phyloP scores from a whole-genome alignment of 2,888 invertebrate genomes.

The Idaea straminata region DNA sequence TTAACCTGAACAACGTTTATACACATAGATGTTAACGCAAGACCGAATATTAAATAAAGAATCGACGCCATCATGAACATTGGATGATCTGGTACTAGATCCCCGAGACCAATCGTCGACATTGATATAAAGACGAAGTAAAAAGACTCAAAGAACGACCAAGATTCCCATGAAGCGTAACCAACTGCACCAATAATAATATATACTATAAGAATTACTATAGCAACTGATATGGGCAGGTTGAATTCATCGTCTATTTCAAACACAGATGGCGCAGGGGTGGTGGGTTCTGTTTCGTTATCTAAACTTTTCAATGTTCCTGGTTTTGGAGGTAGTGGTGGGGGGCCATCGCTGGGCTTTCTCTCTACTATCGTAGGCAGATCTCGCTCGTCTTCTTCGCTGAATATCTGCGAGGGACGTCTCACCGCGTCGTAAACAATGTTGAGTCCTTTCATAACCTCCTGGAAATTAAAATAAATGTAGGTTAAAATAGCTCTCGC shows the following conservation, averaged over 20 bases:
- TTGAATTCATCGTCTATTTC: constrained; percentile 97
- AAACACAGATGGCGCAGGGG: constrained; percentile 88
- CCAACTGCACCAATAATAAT: constrained; percentile 92
- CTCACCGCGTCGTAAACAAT: constrained; percentile 89
- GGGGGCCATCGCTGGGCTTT: constrained; percentile 64
- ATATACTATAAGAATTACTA: constrained; percentile 90
- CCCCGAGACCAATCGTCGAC: constrained; percentile 98
- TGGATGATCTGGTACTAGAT: constrained; percentile 93
- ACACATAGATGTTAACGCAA: constrained; percentile 98
- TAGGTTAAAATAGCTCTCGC: neutral
- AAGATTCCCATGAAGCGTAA: constrained; percentile 88
- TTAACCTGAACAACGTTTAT: constrained; percentile 96
- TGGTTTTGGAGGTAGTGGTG: constrained; percentile 69
- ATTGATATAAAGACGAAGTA: constrained; percentile 98
- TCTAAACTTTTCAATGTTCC: constrained; percentile 52
- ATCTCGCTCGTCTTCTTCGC: constrained; percentile 70
- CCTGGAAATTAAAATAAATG: constrained; percentile 70
- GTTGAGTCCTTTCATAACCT: constrained; percentile 91
- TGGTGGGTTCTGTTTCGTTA: constrained; percentile 82
- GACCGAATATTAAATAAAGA: constrained; percentile 94
- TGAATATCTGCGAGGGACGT: constrained; percentile 84
- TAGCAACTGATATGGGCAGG: constrained; percentile 93
- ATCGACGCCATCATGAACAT: constrained; percentile 95
- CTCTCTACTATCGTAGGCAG: constrained; percentile 50
- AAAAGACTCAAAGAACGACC: constrained; percentile 96